Evolutionary conservation across 2,888 invertebrate species (phyloP), one percentile per base, ranked within the genome.

Genomic region (Phalangium opilio): DNA sequence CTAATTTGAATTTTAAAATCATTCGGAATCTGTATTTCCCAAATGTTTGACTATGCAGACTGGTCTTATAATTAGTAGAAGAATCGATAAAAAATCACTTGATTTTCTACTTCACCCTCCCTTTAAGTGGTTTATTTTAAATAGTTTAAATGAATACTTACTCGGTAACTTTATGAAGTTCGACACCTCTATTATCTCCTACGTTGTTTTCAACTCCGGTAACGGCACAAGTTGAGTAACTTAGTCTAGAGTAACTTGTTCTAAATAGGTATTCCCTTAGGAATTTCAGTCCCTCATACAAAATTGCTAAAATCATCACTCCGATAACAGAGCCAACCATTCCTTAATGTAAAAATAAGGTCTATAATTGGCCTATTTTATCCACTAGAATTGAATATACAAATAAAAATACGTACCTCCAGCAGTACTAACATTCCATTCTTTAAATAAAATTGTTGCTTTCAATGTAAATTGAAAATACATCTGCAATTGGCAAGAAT

Each of bases 261-360:
- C 49, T 52, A 43, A 48, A 52, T 4, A 52, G 41, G 32, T 52
- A 43, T 27, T 67, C 66, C 17, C 80, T 72, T 57, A 77, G 80
- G 70, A 86, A 90, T 70, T 95, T 96, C 3, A 98, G 74, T 0
- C 90, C 93, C 73, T 98, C 96, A 66, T 96, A 96, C 20, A 91
- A 70, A 45, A 90, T 76, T 5, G 91, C 91, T 76, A 95, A 76
- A 53, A 90, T 71, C 64, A 93, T 85, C 60, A 96, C 85, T 41
- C 82, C 83, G 54, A 93, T 69, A 74, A 91, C 89, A 3, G 95
- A 91, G 39, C 83, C 83, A 49, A 93, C 68, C 59, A 96, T 75
- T 2, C 61, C 64, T 62, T 48, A 19, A 52, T 46, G 41, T 14
- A 41, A 49, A 41, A 12, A 14, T 21, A 41, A 12, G 34, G 18